Conservation (phyloP, 2,888 invertebrate species). For the Corbicula japonica region DNA sequence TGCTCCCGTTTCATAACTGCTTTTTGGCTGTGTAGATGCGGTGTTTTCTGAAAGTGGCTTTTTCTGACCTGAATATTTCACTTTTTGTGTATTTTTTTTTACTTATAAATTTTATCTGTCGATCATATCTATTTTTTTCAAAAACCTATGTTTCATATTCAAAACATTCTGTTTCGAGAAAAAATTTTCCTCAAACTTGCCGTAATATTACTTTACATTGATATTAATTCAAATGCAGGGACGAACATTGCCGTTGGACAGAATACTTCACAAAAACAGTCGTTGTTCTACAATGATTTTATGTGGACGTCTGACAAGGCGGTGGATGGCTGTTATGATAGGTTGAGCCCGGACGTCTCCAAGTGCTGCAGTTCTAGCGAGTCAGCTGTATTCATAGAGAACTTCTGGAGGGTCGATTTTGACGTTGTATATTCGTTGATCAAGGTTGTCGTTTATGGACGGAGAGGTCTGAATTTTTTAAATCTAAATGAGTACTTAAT, state of each 20-base stretch:
- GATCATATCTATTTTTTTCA: too few species aligned
- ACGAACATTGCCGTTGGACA: constrained; percentile 11
- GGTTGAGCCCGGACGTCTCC: constrained; percentile 2
- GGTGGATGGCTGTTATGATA: constrained; percentile 28
- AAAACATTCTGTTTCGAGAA: too few species aligned
- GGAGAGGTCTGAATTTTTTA: not conserved
- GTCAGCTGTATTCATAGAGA: not conserved
- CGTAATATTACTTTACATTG: too few species aligned
- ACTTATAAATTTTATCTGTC: too few species aligned
- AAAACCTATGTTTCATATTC: too few species aligned
- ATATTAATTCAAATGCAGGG: not conserved
- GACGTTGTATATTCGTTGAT: constrained; percentile 11
- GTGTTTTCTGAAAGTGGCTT: too few species aligned
- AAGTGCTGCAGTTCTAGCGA: constrained; percentile 3
- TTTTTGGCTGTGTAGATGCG: too few species aligned
- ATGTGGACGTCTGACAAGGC: constrained; percentile 43
- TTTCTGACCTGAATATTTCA: too few species aligned
- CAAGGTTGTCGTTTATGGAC: constrained; percentile 28
- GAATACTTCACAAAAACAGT: not conserved
- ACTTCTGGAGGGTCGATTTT: constrained; percentile 45
- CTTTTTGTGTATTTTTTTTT: too few species aligned
- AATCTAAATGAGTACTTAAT: not conserved
- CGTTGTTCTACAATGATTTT: constrained; percentile 13
- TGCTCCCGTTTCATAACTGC: too few species aligned
- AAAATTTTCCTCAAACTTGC: too few species aligned